These are phyloP conservation scores for Gryllus bimaculatus DNA, from an alignment of 1,140 invertebrate species.

Conservation along the genomic window DNA sequence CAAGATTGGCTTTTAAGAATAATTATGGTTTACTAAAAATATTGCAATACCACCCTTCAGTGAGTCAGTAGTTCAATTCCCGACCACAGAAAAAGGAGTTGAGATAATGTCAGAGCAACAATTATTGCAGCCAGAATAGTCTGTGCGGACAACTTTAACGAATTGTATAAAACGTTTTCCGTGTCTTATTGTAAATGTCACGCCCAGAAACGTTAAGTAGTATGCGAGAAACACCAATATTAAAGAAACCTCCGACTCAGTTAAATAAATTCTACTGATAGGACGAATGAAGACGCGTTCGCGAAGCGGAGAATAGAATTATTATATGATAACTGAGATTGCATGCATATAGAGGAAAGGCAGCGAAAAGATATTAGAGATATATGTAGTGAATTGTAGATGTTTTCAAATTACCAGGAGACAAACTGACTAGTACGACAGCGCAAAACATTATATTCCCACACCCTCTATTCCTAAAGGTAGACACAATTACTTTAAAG, in stretches of 20 bases:
- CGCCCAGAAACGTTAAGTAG: not conserved
- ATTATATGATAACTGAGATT: not conserved
- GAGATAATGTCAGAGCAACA: not conserved
- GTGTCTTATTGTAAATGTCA: not conserved
- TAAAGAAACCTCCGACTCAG: conserved; percentile 7
- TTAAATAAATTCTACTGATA: no score
- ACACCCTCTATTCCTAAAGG: not conserved
- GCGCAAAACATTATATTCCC: conserved; percentile 7
- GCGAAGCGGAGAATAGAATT: not conserved
- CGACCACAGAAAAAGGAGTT: not conserved
- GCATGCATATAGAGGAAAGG: not conserved
- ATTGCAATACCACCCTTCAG: not conserved
- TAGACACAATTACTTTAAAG: not conserved
- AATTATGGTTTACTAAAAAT: no score
- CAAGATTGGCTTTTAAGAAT: no score
- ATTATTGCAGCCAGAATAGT: not conserved
- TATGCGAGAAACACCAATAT: not conserved
- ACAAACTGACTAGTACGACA: not conserved
- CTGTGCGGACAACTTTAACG: not conserved
- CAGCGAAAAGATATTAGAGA: not conserved
- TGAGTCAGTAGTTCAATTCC: not conserved
- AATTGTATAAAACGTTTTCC: not conserved
- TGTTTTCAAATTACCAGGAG: conserved; percentile 9
- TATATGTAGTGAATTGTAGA: conserved; percentile 6
- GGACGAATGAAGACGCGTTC: not conserved